These are phyloP conservation scores for Diploscapter pachys DNA, from an alignment of 1,140 invertebrate species.

Conservation along the genomic window DNA sequence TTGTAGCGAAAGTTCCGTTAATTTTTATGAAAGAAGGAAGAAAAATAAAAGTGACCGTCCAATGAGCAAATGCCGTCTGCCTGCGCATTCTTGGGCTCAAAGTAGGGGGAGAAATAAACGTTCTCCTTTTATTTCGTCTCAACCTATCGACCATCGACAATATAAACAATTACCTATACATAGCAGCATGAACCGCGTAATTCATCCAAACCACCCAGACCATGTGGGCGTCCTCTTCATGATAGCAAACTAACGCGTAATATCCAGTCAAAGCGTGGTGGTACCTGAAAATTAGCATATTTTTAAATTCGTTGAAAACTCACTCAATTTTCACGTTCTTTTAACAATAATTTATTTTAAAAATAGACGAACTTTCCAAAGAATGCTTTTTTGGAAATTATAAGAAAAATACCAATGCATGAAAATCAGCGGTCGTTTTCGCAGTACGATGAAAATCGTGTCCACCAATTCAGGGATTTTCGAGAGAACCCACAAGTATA, in stretches of 20 bases:
- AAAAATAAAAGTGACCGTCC: no score
- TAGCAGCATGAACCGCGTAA: constrained; percentile 63
- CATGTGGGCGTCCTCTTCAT: constrained; percentile 60
- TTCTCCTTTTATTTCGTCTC: no score
- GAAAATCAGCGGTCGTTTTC: constrained; percentile 95
- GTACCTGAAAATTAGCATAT: constrained; percentile 58
- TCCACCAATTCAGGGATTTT: constrained; percentile 47
- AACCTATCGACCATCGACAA: no score
- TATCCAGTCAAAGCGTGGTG: constrained; percentile 66
- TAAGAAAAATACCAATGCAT: constrained; percentile 76
- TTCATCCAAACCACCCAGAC: constrained; percentile 66
- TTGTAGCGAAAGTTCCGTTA: no score
- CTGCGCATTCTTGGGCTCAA: no score
- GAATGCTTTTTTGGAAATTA: constrained; percentile 60
- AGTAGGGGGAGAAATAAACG: no score
- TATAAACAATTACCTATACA: constrained; percentile 47
- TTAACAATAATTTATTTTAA: constrained; percentile 83
- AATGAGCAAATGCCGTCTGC: no score
- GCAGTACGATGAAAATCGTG: constrained; percentile 67
- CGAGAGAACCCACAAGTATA: constrained; percentile 38
- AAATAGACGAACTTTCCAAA: constrained; percentile 82
- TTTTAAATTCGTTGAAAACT: not conserved
- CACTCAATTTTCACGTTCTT: constrained; percentile 59
- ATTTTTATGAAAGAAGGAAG: no score
- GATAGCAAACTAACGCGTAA: constrained; percentile 65